These are phyloP conservation scores for Pogoniulus pusillus DNA, from an alignment of 2,797 vertebrate species.

Conservation along the genomic window DNA sequence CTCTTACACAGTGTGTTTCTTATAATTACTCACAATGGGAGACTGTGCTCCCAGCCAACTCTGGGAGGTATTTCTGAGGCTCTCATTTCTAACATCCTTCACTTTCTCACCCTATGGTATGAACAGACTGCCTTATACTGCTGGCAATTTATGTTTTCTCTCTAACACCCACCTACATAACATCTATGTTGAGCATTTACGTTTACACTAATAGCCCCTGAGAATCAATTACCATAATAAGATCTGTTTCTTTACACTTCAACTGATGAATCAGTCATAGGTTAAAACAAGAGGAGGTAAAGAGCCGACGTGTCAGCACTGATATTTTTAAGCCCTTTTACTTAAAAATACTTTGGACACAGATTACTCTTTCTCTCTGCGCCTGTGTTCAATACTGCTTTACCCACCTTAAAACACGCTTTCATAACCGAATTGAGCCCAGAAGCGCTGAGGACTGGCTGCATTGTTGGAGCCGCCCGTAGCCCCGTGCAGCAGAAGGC, in stretches of 20 bases:
- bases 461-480: background rate
- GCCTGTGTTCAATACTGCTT: conserved; percentile 32
- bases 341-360: conserved; percentile 61
- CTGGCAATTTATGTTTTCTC: conserved; percentile 50
- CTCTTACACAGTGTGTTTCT: background rate
- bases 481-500: background rate
- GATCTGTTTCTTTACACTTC: conserved; percentile 66
- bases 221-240: conserved; percentile 59
- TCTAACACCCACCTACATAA: conserved; percentile 53
- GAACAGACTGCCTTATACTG: conserved; percentile 41
- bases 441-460: background rate
- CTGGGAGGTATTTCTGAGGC: conserved; percentile 15
- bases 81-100: conserved; percentile 24
- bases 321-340: conserved; percentile 56
- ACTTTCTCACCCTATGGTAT: conserved; percentile 11
- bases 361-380: background rate
- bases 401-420: conserved; percentile 28
- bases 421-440: conserved; percentile 25
- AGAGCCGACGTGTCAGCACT: conserved; percentile 58
- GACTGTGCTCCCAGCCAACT: conserved; percentile 17
- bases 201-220: conserved; percentile 62
- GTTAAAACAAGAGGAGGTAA: conserved; percentile 61
- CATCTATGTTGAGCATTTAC: conserved; percentile 60
- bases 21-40: conserved; percentile 56
- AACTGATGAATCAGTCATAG: conserved; percentile 69